Evolutionary conservation across 2,888 invertebrate genomes (phyloP).

Genomic region (Galeruca laticollis): DNA sequence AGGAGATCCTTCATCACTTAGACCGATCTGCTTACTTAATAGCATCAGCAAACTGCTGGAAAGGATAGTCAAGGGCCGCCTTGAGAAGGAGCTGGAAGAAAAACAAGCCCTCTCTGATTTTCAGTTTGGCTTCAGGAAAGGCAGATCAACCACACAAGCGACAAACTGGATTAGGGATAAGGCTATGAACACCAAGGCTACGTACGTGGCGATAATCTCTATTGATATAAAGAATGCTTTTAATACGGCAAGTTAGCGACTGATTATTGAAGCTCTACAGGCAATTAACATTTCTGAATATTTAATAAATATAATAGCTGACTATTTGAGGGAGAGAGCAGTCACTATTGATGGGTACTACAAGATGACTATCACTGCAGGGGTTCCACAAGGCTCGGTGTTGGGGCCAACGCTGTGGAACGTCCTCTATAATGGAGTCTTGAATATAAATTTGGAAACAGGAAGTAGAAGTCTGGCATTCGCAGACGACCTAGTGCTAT

Average conservation of each 20-base stretch:
- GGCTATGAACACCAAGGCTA: neutral
- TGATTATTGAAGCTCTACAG: slow-evolving; percentile 28
- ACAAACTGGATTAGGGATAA: neutral
- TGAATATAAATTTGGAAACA: too few relatives aligned
- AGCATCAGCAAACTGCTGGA: slow-evolving; percentile 29
- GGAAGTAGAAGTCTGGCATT: too few relatives aligned
- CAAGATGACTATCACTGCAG: too few relatives aligned
- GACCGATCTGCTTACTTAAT: slow-evolving; percentile 38
- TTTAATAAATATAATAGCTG: slow-evolving; percentile 28
- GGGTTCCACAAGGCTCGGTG: too few relatives aligned
- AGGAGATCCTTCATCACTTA: neutral
- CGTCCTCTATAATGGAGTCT: too few relatives aligned
- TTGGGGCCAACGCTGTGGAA: too few relatives aligned
- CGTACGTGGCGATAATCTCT: neutral
- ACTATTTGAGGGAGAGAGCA: slow-evolving; percentile 25
- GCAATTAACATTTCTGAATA: slow-evolving; percentile 6
- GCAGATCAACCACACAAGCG: slow-evolving; percentile 23
- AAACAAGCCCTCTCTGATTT: slow-evolving; percentile 8
- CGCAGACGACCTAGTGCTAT: too few relatives aligned
- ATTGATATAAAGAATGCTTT: too few relatives aligned
- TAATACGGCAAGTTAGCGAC: too few relatives aligned
- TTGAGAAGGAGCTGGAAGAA: too few relatives aligned
- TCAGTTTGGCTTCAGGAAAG: slow-evolving; percentile 38
- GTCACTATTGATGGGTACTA: too few relatives aligned
- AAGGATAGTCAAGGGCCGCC: slow-evolving; percentile 21